Conservation (phyloP, 2,113 vertebrate species). For the Mystacornis crossleyi region DNA sequence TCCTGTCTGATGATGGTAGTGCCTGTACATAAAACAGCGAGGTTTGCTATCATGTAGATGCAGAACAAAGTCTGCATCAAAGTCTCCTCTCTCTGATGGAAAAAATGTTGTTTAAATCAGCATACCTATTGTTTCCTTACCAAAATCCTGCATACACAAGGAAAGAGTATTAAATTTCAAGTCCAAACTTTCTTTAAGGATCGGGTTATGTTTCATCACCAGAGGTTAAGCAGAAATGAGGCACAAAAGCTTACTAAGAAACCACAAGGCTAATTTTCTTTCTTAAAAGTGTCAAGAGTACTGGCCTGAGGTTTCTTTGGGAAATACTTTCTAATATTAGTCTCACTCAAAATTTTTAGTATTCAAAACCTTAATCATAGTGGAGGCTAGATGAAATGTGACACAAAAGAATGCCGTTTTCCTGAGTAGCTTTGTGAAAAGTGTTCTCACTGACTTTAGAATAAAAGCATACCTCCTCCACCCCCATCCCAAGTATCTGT, state of each 20-base stretch:
- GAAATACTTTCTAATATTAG: background rate
- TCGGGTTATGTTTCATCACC: background rate
- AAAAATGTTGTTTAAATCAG: background rate
- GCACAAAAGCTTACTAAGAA: background rate
- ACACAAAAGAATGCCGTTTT: background rate
- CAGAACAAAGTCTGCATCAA: background rate
- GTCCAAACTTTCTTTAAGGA: background rate
- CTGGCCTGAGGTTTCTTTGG: background rate
- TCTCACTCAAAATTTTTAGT: background rate
- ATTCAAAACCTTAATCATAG: background rate
- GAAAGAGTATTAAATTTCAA: background rate
- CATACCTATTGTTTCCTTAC: background rate
- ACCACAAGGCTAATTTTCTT: background rate
- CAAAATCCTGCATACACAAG: background rate
- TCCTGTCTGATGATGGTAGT: background rate
- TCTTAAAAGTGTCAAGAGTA: background rate
- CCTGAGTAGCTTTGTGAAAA: background rate
- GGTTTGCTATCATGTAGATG: background rate
- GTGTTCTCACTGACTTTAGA: background rate
- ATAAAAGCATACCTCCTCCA: background rate
- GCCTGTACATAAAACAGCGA: fast-evolving
- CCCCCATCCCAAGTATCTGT: fast-evolving
- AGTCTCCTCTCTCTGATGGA: background rate
- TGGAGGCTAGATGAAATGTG: background rate
- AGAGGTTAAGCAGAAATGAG: background rate